Conservation (phyloP, 2,113 vertebrate genomes). For the Anguilla japonica region DNA sequence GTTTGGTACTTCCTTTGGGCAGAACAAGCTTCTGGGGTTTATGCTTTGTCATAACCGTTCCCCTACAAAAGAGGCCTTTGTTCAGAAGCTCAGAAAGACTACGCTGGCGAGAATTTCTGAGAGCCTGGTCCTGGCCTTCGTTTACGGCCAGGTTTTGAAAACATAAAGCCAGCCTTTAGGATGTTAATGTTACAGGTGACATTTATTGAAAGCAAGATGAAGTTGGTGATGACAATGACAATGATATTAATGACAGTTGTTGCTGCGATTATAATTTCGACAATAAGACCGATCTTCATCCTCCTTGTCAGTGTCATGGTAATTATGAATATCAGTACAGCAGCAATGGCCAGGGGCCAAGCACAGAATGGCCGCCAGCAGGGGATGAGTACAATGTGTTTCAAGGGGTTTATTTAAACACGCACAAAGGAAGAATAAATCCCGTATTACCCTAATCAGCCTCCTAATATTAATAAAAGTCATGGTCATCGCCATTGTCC, state of each 20-base stretch:
- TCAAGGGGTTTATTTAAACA: no score
- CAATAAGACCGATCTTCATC: neutral
- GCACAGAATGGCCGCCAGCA: neutral
- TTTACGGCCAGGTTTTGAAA: slow-evolving; percentile 4
- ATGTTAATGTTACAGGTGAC: neutral
- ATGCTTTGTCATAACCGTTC: slow-evolving; percentile 39
- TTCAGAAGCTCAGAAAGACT: slow-evolving; percentile 36
- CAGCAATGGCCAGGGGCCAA: neutral
- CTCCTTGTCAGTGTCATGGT: neutral
- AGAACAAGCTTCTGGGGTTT: slow-evolving; percentile 33
- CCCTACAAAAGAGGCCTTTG: slow-evolving; percentile 60
- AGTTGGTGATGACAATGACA: neutral
- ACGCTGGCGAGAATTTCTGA: slow-evolving; percentile 40
- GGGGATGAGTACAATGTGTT: no score
- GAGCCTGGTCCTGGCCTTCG: neutral
- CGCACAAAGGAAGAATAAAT: no score
- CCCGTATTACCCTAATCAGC: no score
- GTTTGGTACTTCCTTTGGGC: slow-evolving; percentile 58
- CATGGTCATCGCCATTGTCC: neutral
- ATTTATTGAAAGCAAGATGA: neutral
- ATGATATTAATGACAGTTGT: neutral
- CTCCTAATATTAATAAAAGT: neutral
- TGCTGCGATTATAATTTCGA: neutral
- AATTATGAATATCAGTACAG: neutral
- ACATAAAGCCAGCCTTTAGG: neutral